A percentile compares a stretch with the other conserved stretches of the same genome.
Evolutionary conservation across 2,888 invertebrate genomes (phyloP).

Genomic region (Drosophila neutralis): DNA sequence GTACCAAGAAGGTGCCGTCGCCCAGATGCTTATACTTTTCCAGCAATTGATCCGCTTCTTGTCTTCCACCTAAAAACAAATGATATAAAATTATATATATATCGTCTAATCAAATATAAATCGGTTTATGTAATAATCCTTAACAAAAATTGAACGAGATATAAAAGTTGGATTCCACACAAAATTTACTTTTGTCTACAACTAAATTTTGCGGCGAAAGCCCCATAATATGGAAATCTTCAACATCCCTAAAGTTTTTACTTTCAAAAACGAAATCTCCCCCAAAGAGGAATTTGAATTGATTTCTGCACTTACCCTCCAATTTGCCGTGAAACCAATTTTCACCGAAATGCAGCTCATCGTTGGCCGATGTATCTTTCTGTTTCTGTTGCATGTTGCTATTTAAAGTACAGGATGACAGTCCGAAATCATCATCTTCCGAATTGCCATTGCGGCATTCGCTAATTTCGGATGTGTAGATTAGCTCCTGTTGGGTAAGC

Average conservation of each 20-base stretch:
- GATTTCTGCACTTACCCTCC: conserved; percentile 84
- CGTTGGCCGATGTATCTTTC: conserved; percentile 90
- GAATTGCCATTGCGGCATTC: conserved; percentile 87
- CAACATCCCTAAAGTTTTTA: background rate
- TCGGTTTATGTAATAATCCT: background rate
- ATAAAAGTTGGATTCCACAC: background rate
- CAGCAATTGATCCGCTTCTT: conserved; percentile 90
- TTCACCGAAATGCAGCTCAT: conserved; percentile 95
- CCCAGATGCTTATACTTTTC: conserved; percentile 92
- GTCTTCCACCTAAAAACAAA: conserved; percentile 86
- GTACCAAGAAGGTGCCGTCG: conserved; percentile 96
- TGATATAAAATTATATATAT: background rate
- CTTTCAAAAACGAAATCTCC: background rate
- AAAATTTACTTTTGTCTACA: background rate
- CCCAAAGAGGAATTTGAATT: background rate
- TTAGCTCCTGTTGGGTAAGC: conserved; percentile 93
- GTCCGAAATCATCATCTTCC: conserved; percentile 86
- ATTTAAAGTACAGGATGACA: conserved; percentile 52
- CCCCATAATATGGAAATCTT: background rate
- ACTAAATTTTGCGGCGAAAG: background rate
- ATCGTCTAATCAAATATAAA: background rate
- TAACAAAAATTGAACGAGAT: background rate
- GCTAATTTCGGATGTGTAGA: conserved; percentile 88
- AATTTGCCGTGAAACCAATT: conserved; percentile 97
- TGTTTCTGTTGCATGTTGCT: conserved; percentile 85